phyloP scores from a whole-genome alignment of 1,140 invertebrate species.

The Ips typographus region DNA sequence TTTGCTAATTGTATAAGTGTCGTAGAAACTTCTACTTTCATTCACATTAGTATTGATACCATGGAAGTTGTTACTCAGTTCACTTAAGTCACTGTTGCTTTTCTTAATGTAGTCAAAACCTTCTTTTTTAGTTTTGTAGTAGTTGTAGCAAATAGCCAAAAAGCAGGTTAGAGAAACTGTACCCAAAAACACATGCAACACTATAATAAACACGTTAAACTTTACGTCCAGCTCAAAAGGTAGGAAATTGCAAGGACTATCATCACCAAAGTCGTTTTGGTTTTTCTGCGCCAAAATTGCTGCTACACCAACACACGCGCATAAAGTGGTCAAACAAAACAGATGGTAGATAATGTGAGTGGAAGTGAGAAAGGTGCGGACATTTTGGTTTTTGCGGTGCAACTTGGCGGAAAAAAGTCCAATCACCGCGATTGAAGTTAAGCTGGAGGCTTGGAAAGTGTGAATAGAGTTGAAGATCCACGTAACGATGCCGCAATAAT shows the following conservation, averaged over 20 bases:
- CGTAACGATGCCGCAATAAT: conserved; percentile 54
- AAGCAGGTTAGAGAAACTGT: conserved; percentile 49
- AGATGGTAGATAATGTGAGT: conserved; percentile 60
- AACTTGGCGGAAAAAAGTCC: conserved; percentile 54
- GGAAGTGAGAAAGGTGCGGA: conserved; percentile 54
- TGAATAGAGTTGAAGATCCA: conserved; percentile 57
- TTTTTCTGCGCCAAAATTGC: conserved; percentile 52
- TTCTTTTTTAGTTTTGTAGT: conserved; percentile 39
- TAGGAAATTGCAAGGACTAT: conserved; percentile 51
- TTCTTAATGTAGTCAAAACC: conserved; percentile 49
- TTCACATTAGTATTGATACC: conserved; percentile 39
- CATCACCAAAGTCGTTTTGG: conserved; percentile 25
- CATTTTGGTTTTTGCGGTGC: conserved; percentile 54
- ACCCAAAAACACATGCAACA: conserved; percentile 54
- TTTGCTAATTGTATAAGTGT: conserved; percentile 47
- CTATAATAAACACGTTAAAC: conserved; percentile 57
- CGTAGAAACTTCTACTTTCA: conserved; percentile 45
- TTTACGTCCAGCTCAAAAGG: conserved; percentile 54
- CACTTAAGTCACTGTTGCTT: conserved; percentile 48
- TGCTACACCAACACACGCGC: conserved; percentile 55
- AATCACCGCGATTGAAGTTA: conserved; percentile 57
- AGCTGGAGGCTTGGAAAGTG: conserved; percentile 57
- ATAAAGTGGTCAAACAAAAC: conserved; percentile 56
- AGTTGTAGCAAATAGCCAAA: conserved; percentile 43
- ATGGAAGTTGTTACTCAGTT: conserved; percentile 40